Evolutionary conservation across 2,888 invertebrate species (phyloP), one percentile per base, ranked within the genome.

Genomic region (Parelbella ahira): DNA sequence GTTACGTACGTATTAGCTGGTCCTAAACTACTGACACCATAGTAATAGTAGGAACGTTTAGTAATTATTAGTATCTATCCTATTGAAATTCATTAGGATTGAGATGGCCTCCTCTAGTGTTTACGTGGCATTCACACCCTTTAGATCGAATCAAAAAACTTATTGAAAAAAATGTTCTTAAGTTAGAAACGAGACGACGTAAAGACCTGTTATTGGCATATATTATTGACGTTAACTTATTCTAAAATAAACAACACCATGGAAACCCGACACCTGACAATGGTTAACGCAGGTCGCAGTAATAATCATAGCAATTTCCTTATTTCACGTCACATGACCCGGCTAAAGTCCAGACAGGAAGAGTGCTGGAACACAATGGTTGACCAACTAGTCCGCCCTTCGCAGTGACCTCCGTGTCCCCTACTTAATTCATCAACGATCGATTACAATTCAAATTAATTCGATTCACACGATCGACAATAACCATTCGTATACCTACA

Each of bases 371-470:
- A 50, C 41, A 53, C 56, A 54, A 56, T 53, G 55, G 27, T 47
- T 41, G 47, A 48, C 48, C 45, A 44, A 45, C 32, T 32, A 32
- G 32, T 18, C 44, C 51, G 68, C 68, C 77, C 73, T 73, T 69
- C 65, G 65, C 67, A 59, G 58, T 71, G 72, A 71, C 75, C 75
- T 55, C 58, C 27, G 29, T 41, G 57, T 52, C 60, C 58, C 65
- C 64, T 60, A 52, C 49, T 66, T 65, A 34, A 64, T 66, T 68
- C 71, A 60, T 61, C 60, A 50, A 49, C 48, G 49, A 47, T 60
- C 62, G 56, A 83, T 83, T 81, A 81, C 68, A 69, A 81, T 78
- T 70, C 68, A 78, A 83, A 82, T 81, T 54, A 71, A 68, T 68
- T 70, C 63, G 56, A 65, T 81, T 80, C 82, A 75, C 77, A 75